Evolutionary conservation across 2,888 invertebrate species (phyloP).

Genomic region (Plagodis pulveraria): DNA sequence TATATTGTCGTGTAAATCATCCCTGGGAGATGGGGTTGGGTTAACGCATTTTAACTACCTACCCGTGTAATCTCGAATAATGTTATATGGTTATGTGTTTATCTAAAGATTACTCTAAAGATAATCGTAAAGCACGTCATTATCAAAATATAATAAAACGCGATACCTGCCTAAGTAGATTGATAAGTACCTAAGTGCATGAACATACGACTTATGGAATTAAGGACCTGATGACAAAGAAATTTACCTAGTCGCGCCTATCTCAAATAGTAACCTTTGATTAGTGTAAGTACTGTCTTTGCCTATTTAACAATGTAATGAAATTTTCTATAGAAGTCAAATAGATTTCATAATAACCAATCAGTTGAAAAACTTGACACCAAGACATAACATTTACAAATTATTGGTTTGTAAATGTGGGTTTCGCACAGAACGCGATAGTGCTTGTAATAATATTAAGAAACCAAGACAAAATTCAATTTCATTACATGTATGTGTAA

Average conservation of each 20-base stretch:
- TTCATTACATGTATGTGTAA: too few species aligned
- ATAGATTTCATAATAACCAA: too few species aligned
- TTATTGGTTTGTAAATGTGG: too few species aligned
- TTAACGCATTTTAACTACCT: constrained; percentile 16
- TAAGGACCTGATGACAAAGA: constrained; percentile 8
- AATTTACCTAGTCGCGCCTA: neutral
- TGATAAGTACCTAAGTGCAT: constrained; percentile 35
- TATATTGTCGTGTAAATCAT: constrained; percentile 52
- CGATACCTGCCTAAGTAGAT: constrained; percentile 48
- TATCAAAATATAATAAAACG: constrained; percentile 56
- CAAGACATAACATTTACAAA: too few species aligned
- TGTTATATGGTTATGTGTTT: constrained; percentile 38
- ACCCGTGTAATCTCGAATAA: constrained; percentile 36
- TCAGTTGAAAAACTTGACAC: too few species aligned
- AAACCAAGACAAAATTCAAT: too few species aligned
- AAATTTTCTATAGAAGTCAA: too few species aligned
- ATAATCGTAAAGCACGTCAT: constrained; percentile 51
- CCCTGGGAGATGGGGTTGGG: constrained; percentile 43
- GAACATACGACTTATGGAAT: constrained; percentile 2
- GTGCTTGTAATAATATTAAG: too few species aligned
- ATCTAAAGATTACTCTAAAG: constrained; percentile 40
- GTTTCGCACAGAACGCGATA: too few species aligned
- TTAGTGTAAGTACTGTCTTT: neutral
- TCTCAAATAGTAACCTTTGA: constrained; percentile 2
- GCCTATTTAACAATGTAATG: too few species aligned